Conservation (phyloP, 1,140 invertebrate genomes). For the Diuraphis noxia region DNA sequence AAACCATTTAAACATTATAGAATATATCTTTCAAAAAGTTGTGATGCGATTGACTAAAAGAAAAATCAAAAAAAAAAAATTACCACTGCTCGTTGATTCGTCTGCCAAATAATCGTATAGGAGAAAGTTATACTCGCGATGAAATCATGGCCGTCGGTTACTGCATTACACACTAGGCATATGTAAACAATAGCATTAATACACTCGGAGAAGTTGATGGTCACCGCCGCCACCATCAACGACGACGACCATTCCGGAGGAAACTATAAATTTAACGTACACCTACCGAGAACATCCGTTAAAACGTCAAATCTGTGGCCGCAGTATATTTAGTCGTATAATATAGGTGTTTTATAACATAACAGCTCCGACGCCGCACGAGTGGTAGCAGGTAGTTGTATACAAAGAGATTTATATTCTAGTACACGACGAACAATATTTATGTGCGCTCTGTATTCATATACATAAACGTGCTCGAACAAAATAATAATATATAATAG, state of each 20-base stretch:
- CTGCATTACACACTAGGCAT: not conserved
- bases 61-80: not conserved
- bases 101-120: not conserved
- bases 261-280: conserved; percentile 21
- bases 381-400: not conserved
- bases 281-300: not conserved
- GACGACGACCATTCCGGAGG: conserved; percentile 4
- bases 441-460: not conserved
- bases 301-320: not conserved
- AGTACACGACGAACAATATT: not conserved
- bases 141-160: not conserved
- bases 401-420: conserved; percentile 9
- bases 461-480: not conserved
- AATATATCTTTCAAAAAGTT: not conserved
- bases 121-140: no score
- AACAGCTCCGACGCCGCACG: not conserved
- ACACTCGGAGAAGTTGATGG: not conserved
- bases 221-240: not conserved
- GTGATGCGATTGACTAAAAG: not conserved
- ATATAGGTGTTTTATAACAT: conserved; percentile 9
- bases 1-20: not conserved
- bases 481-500: not conserved
- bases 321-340: not conserved
- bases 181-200: not conserved
- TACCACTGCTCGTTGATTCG: not conserved